Percentiles rank a stretch among this genome's conserved stretches.
phyloP scores from a whole-genome alignment of 2,888 invertebrate species.

The Drosophila mimica region DNA sequence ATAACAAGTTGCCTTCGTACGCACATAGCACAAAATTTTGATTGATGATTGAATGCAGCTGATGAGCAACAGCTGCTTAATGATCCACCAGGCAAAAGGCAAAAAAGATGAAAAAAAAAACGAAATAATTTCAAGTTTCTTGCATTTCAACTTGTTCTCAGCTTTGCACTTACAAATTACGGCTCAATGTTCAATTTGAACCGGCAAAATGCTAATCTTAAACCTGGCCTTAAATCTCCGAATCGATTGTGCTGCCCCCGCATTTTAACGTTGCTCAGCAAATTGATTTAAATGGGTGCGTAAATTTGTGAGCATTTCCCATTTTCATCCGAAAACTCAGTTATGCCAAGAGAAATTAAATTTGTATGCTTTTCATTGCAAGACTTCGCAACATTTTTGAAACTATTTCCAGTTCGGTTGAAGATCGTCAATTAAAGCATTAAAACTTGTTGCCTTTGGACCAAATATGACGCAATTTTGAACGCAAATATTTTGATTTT shows the following conservation, averaged over 20 bases:
- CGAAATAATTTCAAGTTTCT: conserved; percentile 50
- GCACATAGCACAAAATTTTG: conserved; percentile 75
- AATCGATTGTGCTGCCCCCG: conserved; percentile 6
- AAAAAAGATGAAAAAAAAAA: conserved; percentile 37
- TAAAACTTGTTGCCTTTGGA: conserved; percentile 10
- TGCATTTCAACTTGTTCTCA: conserved; percentile 11
- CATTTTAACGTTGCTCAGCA: background rate
- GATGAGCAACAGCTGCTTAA: conserved; percentile 77
- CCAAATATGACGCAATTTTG: conserved; percentile 35
- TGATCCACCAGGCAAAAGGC: conserved; percentile 59
- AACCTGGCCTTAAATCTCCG: background rate
- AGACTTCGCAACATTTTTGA: background rate
- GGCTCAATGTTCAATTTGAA: conserved; percentile 6
- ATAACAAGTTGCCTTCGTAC: conserved; percentile 60
- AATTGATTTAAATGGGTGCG: background rate
- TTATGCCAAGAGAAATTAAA: background rate
- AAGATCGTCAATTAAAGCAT: conserved; percentile 1
- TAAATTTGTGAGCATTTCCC: background rate
- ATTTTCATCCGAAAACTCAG: background rate
- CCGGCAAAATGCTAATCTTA: conserved; percentile 16
- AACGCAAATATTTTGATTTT: conserved; percentile 39
- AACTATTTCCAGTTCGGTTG: background rate
- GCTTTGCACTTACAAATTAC: conserved; percentile 5
- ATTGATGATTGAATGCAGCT: conserved; percentile 78
- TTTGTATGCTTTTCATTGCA: background rate